Evolutionary conservation across 2,888 invertebrate genomes (phyloP), one percentile per base, ranked within the genome.

Genomic region (Parapristionchus giblindavisi): DNA sequence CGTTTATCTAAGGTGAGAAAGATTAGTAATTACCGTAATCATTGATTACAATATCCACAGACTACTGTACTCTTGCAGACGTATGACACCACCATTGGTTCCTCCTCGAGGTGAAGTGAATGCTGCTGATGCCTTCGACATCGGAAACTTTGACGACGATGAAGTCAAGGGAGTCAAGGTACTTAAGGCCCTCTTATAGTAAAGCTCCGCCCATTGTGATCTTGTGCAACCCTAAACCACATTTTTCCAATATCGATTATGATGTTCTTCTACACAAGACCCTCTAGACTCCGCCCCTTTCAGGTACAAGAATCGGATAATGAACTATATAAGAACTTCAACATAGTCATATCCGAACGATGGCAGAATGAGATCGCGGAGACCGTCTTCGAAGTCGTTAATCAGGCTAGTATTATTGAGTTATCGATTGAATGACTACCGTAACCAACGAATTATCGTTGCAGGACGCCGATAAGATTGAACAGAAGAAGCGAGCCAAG

Each of bases 61-160:
- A 34, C 40, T 43, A 65, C 34, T 36, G 38, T 34, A 6, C 11
- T 21, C 4, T 40, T 63, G 1, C 63, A 96, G 97, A 90, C 96
- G 98, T 90, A 97, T 98, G 90, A 94, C 96, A 27, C 99, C 99
- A 73, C 98, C 99, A 3, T 91, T 99, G 83, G 96, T 99, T 84
- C 99, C 99, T 71, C 99, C 99, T 6, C 91, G 98, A 77, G 99
- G 99, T 2, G 99, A 99, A 90, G 99, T 99, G 38, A 99, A 99
- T 90, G 99, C 99, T 3, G 99, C 99, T 0, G 99, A 99, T 90
- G 99, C 99, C 36, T 99, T 99, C 89, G 87, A 87, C 51, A 99
- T 99, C 88, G 99, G 99, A 80, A 97, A 97, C 82, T 99, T 99
- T 90, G 99, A 99, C 88, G 99, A 99, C 89, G 99, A 99, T 89